These are phyloP conservation scores for Brachyopa scutellaris DNA, from an alignment of 2,888 invertebrate genomes.

Conservation along the genomic window DNA sequence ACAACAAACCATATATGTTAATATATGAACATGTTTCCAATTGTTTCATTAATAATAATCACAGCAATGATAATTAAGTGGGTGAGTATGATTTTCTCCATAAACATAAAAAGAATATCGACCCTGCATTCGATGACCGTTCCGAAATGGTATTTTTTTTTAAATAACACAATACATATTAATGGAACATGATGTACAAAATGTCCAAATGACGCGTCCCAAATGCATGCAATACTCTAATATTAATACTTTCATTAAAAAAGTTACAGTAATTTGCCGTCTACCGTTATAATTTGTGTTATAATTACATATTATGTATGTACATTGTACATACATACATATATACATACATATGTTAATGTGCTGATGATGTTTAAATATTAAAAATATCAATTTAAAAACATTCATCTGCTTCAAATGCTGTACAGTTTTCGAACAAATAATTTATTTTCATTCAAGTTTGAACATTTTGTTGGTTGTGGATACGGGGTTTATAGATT, in stretches of 20 bases:
- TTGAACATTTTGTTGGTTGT: constrained; percentile 11
- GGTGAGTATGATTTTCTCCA: constrained; percentile 11
- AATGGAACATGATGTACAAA: not conserved
- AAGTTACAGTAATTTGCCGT: constrained; percentile 7
- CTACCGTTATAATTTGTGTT: too few relatives aligned
- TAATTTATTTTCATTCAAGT: too few relatives aligned
- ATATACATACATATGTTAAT: too few relatives aligned
- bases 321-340: too few relatives aligned
- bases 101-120: not conserved
- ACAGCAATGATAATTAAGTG: constrained; percentile 50
- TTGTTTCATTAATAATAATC: constrained; percentile 65
- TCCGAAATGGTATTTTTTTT: not conserved
- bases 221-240: constrained; percentile 33
- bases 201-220: not conserved
- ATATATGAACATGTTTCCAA: constrained; percentile 11
- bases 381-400: constrained; percentile 34
- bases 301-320: constrained; percentile 8
- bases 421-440: too few relatives aligned
- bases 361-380: constrained; percentile 14
- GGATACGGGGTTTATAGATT: too few relatives aligned
- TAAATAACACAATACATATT: constrained; percentile 25
- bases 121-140: not conserved
- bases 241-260: constrained; percentile 56
- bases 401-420: not conserved
- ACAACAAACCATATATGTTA: constrained; percentile 6